Evolutionary conservation across 1,140 invertebrate genomes (phyloP).

Genomic region (Drosophila nigrodunni): DNA sequence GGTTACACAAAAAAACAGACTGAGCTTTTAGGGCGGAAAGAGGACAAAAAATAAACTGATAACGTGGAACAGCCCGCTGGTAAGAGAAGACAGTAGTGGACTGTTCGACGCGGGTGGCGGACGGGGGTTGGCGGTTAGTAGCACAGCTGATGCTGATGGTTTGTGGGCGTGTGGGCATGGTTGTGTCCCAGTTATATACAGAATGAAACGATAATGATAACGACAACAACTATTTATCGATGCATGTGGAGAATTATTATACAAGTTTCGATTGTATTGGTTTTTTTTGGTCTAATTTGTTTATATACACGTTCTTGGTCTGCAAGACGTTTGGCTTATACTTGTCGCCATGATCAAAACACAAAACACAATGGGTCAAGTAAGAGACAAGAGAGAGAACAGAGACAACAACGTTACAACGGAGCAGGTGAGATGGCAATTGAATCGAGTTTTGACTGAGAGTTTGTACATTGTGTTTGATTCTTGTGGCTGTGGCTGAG

Average conservation of each 20-base stretch:
- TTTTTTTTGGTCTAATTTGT: conserved; percentile 5
- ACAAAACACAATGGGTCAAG: conserved; percentile 35
- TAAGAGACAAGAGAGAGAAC: conserved; percentile 8
- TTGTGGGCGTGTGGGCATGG: conserved; percentile 28
- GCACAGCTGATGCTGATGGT: conserved; percentile 49
- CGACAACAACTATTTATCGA: conserved; percentile 67
- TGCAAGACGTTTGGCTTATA: conserved; percentile 56
- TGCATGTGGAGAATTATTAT: conserved; percentile 26
- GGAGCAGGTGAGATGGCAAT: conserved; percentile 55
- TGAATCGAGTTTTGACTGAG: no score
- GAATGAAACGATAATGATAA: conserved; percentile 46
- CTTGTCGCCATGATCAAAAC: conserved; percentile 49
- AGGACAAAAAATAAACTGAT: conserved; percentile 34
- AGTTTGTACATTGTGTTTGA: conserved; percentile 53
- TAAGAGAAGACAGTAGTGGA: conserved; percentile 24
- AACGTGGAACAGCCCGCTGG: conserved; percentile 12
- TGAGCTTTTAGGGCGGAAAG: conserved; percentile 35
- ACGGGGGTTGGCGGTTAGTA: conserved; percentile 61
- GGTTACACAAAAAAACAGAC: conserved; percentile 52
- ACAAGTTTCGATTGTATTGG: neutral
- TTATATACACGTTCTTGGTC: conserved; percentile 76
- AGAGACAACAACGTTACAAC: conserved; percentile 66
- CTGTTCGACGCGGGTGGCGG: conserved; percentile 33
- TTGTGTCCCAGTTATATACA: conserved; percentile 64
- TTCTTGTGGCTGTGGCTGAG: conserved; percentile 51